Evolutionary conservation across 1,140 invertebrate species (phyloP).

Genomic region (Trichonephila inaurata): DNA sequence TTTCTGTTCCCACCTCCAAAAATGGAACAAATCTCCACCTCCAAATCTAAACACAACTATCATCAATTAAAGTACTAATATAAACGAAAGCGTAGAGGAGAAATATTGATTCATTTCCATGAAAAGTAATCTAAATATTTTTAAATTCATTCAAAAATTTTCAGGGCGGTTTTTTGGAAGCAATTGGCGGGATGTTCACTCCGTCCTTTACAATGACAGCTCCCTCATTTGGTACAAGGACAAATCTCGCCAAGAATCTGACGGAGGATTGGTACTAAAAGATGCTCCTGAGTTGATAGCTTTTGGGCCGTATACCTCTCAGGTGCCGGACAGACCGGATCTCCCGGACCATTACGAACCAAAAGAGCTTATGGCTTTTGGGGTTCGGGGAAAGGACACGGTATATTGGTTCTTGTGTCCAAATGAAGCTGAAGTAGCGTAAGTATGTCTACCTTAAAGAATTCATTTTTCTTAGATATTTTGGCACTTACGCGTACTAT

Average conservation of each 20-base stretch:
- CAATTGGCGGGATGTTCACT: constrained; percentile 90
- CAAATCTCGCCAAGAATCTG: constrained; percentile 82
- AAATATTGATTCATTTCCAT: no score
- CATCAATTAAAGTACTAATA: no score
- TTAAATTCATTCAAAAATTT: neutral
- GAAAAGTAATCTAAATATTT: neutral
- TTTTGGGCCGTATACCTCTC: constrained; percentile 87
- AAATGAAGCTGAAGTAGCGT: constrained; percentile 86
- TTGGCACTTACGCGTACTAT: no score
- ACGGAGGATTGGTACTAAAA: constrained; percentile 84
- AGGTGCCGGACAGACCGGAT: constrained; percentile 86
- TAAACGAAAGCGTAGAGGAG: no score
- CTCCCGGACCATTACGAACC: constrained; percentile 85
- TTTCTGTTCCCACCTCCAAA: no score
- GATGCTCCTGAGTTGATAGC: constrained; percentile 89
- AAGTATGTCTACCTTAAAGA: constrained; percentile 78
- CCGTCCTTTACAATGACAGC: constrained; percentile 89
- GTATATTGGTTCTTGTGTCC: constrained; percentile 86
- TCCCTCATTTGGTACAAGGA: constrained; percentile 90
- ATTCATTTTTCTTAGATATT: neutral
- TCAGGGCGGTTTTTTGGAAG: constrained; percentile 88
- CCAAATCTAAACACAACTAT: no score
- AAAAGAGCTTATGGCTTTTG: constrained; percentile 87
- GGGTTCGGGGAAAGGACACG: constrained; percentile 83
- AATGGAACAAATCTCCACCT: no score